Evolutionary conservation across 2,888 invertebrate genomes (phyloP), one percentile per base, ranked within the genome.

Genomic region (Pachliopta kotzebuea): DNA sequence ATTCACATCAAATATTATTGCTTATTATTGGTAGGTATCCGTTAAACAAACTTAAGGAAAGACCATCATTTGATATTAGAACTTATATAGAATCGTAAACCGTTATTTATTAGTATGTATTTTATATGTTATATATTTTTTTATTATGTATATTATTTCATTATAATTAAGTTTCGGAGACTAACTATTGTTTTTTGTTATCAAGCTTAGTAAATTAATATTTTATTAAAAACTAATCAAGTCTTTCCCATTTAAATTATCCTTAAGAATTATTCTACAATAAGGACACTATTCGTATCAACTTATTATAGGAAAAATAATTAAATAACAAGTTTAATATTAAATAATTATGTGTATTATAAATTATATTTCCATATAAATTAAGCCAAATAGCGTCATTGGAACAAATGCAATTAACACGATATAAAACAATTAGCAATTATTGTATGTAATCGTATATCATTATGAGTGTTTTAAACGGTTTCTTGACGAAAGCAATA

Each of bases 401-500:
- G 20, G 20, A 56, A 23, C 37, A 11, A 59, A 56, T 17, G 9
- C 56, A 63, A 62, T 66, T 60, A 66, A 66, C 56, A 60, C 31
- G 52, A 56, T 58, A 60, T 62, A 62, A 66, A 66, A 66, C 54
- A 63, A 66, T 66, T 63, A 66, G 60, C 60, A 56, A 61, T 66
- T 70, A 69, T 70, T 67, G 65, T 70, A 70, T 68, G 64, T 59
- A 61, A 65, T 65, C 31, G 37, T 58, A 69, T 74, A 72, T 76
- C 74, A 72, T 81, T 80, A 81, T 80, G 73, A 75, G 78, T 78
- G 78, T 72, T 74, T 72, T 69, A 75, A 73, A 69, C 70, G 72
- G 71, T 73, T 73, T 72, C 75, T 80, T 79, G 83, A 85, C 83
- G 82, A 83, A 83, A 83, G 75, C 76, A 79, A 74, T 77, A 72